phyloP scores from a whole-genome alignment of 2,888 invertebrate species.

The Sisyra terminalis region DNA sequence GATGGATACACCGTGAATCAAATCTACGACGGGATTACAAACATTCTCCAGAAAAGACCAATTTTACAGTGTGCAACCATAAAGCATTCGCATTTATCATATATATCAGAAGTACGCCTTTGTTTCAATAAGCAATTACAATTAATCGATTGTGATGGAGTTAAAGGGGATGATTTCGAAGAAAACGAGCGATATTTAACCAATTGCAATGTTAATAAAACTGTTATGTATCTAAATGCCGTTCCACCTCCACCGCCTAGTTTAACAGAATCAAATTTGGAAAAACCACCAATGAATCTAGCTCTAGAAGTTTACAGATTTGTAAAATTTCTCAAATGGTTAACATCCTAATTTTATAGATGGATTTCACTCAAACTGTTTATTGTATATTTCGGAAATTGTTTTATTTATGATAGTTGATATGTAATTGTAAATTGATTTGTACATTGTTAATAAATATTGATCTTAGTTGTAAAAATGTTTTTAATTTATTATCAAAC shows the following conservation, averaged over 20 bases:
- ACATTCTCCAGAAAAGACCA: slow-evolving; percentile 37
- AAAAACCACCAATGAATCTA: slow-evolving; percentile 6
- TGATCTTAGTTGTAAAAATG: too few species aligned
- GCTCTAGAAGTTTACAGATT: slow-evolving; percentile 37
- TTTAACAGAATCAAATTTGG: background rate
- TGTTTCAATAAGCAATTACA: slow-evolving; percentile 53
- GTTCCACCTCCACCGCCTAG: slow-evolving; percentile 22
- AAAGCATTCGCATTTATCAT: slow-evolving; percentile 34
- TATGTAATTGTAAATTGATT: too few species aligned
- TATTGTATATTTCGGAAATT: too few species aligned
- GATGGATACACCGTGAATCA: slow-evolving; percentile 28
- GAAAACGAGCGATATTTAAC: slow-evolving; percentile 21
- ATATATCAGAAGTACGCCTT: slow-evolving; percentile 52
- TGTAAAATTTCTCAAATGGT: slow-evolving; percentile 41
- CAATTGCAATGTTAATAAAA: slow-evolving; percentile 37
- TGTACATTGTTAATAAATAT: too few species aligned
- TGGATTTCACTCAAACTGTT: too few species aligned
- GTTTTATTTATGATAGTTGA: too few species aligned
- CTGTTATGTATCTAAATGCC: slow-evolving; percentile 37
- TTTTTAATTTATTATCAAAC: too few species aligned
- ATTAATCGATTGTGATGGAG: slow-evolving; percentile 47
- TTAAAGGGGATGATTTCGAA: slow-evolving; percentile 19
- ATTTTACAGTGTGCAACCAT: slow-evolving; percentile 47
- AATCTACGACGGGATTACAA: slow-evolving; percentile 35
- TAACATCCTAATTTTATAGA: slow-evolving; percentile 33